Evolutionary conservation across 1,140 invertebrate genomes (phyloP), one percentile per base, ranked within the genome.

Genomic region (Procambarus clarkii): DNA sequence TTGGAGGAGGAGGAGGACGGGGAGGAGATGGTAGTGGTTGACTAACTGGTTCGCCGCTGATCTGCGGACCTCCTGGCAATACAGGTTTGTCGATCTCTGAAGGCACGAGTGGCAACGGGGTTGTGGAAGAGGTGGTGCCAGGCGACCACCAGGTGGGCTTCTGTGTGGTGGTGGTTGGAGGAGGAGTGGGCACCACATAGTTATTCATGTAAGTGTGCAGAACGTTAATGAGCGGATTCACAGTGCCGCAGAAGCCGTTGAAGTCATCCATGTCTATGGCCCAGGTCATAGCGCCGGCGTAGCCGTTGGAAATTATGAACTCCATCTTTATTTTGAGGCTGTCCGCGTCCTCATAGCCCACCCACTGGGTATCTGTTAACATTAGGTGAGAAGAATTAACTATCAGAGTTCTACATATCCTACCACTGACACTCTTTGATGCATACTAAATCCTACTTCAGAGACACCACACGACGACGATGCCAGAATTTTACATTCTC

Each of bases 201-300:
- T 88, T 44, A 45, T 91, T 89, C 93, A 93, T 93, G 81, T 86
- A 78, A 44, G 48, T 54, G 81, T 93, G 64, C 4, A 93, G 83
- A 44, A 93, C 86, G 1, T 45, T 85, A 45, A 92, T 91, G n/a
- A 93, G 71, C 9, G 91, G 88, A 81, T 97, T 98, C 1, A 97
- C 97, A 88, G 97, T 96, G 1, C 97, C 97, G 94, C 98, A 98
- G 4, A 96, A 95, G 21, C 96, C 96, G 91, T 96, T 97, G 94
- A 99, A 99, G 94, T 99, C 98, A 92, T 99, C 98, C 97, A 99
- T 98, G 93, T 99, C 98, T 0, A 99, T 96, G 0, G 98, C 98
- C 98, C 98, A 99, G 0, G 98, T 97, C 98, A 99, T 99, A 24
- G 98, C 98, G 8, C 99, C 99, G 50, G 97, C 98, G 93, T 97